Conservation (phyloP, 2,113 vertebrate species). For the Vicugna pacos region DNA sequence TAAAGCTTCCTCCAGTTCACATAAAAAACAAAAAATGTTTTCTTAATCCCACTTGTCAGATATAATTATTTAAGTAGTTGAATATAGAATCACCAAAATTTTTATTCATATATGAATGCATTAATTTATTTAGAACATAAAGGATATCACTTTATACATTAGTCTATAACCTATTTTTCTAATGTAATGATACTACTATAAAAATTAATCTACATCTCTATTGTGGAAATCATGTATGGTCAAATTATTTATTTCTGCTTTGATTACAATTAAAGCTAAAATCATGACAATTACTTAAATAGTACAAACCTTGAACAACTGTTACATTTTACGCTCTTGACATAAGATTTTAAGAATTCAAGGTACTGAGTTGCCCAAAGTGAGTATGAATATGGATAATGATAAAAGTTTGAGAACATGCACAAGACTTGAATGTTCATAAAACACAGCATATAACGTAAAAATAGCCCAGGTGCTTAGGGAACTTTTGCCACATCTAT, state of each 20-base stretch:
- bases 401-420: neutral
- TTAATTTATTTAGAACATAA: neutral
- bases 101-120: neutral
- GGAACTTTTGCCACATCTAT: neutral
- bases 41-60: neutral
- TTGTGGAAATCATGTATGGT: neutral
- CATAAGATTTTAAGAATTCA: neutral
- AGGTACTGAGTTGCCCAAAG: neutral
- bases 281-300: conserved; percentile 27
- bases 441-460: neutral
- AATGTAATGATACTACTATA: neutral
- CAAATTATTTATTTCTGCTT: conserved; percentile 16
- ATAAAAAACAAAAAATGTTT: neutral
- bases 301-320: neutral
- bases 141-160: neutral
- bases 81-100: neutral
- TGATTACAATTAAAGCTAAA: conserved; percentile 56
- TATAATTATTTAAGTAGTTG: neutral
- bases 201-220: neutral
- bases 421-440: neutral
- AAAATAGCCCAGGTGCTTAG: neutral
- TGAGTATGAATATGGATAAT: neutral
- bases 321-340: neutral
- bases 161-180: neutral
- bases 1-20: neutral